Conservation (phyloP, 2,797 vertebrate genomes). For the Euthynnus affinis region DNA sequence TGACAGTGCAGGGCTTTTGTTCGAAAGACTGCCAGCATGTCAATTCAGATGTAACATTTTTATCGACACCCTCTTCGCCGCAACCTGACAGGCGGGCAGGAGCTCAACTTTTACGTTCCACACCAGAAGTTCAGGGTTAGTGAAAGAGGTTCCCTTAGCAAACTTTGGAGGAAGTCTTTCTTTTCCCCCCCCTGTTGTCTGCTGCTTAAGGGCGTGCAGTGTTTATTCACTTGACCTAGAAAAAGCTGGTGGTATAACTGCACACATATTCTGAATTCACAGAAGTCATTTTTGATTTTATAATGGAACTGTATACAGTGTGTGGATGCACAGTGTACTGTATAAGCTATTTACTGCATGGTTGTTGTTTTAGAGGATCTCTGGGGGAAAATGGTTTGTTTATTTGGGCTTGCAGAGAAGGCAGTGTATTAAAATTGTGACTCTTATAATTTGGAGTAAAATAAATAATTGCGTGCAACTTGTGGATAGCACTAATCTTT, state of each 20-base stretch:
- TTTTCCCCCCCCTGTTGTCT: constrained; percentile 31
- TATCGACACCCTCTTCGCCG: constrained; percentile 68
- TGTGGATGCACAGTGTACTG: constrained; percentile 33
- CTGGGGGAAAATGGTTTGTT: constrained; percentile 40
- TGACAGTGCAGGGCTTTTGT: constrained; percentile 79
- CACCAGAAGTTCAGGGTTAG: constrained; percentile 65
- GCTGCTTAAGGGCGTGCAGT: constrained; percentile 67
- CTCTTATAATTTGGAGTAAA: constrained; percentile 41
- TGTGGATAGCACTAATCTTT: neutral
- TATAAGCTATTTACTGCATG: constrained; percentile 44
- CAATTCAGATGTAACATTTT: constrained; percentile 81
- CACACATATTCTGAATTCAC: constrained; percentile 55
- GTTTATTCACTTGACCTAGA: constrained; percentile 85
- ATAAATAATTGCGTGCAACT: constrained; percentile 40
- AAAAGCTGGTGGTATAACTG: constrained; percentile 72
- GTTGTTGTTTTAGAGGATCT: constrained; percentile 43
- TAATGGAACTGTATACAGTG: constrained; percentile 38
- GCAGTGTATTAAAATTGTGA: constrained; percentile 45
- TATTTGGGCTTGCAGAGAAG: constrained; percentile 41
- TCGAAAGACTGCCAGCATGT: constrained; percentile 75
- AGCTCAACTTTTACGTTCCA: constrained; percentile 70
- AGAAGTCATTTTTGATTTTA: constrained; percentile 63
- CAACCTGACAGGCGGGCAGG: constrained; percentile 63
- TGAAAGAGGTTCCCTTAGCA: constrained; percentile 74
- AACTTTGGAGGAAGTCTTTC: constrained; percentile 64